Percentiles rank a stretch among this genome's conserved stretches.
Evolutionary conservation across 2,888 invertebrate species (phyloP).

Genomic region (Maniola hyperantus): DNA sequence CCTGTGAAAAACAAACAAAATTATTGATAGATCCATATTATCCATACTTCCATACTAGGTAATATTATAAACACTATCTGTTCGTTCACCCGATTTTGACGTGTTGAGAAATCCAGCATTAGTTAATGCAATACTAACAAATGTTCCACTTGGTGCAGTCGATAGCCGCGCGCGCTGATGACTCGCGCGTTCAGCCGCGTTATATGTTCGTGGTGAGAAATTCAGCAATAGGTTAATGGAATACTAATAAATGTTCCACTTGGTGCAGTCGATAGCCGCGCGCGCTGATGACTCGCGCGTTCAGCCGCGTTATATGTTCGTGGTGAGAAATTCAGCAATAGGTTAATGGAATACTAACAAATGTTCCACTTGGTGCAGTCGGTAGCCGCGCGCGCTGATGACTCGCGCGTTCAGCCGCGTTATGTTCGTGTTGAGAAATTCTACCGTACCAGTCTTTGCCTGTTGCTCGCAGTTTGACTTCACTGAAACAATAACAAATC

Average conservation of each 20-base stretch:
- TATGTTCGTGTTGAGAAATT: constrained; percentile 67
- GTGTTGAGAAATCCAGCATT: no score
- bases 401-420: constrained; percentile 64
- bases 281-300: constrained; percentile 59
- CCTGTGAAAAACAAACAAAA: constrained; percentile 61
- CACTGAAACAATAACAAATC: constrained; percentile 38
- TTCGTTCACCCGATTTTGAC: no score
- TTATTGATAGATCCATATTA: neutral
- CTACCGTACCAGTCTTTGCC: constrained; percentile 51
- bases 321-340: constrained; percentile 63
- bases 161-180: constrained; percentile 64
- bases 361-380: constrained; percentile 65
- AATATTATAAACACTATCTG: no score
- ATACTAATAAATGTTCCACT: constrained; percentile 69
- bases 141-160: constrained; percentile 66
- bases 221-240: constrained; percentile 51
- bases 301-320: constrained; percentile 70
- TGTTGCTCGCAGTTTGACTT: constrained; percentile 31
- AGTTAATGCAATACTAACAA: constrained; percentile 55
- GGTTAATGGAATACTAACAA: constrained; percentile 55
- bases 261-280: constrained; percentile 66
- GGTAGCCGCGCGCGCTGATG: constrained; percentile 64
- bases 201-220: constrained; percentile 68
- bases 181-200: constrained; percentile 64
- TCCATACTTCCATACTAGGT: no score